Percentiles rank a stretch among this genome's conserved stretches.
phyloP scores from a whole-genome alignment of 2,797 vertebrate species.

The Diplodus puntazzo region DNA sequence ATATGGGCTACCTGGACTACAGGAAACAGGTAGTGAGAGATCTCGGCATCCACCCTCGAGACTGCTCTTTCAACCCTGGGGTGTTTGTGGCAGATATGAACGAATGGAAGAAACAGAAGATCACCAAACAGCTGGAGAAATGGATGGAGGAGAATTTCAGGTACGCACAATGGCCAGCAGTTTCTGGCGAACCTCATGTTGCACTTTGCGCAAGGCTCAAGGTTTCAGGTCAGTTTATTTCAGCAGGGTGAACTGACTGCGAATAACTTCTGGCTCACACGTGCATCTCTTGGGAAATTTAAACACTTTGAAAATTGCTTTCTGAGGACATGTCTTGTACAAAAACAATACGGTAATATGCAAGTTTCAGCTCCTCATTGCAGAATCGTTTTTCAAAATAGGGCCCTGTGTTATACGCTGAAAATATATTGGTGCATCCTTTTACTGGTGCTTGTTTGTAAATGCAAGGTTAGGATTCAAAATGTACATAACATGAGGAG shows the following conservation, averaged over 20 bases:
- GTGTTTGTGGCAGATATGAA: constrained; percentile 94
- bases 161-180: constrained; percentile 64
- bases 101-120: constrained; percentile 94
- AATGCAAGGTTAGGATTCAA: background rate
- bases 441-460: background rate
- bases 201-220: background rate
- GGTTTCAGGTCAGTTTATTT: too few species aligned
- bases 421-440: background rate
- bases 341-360: too few species aligned
- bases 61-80: constrained; percentile 97
- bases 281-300: background rate
- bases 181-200: background rate
- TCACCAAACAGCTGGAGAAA: constrained; percentile 95
- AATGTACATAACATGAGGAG: background rate
- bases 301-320: background rate
- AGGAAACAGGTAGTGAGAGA: constrained; percentile 92
- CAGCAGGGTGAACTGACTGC: too few species aligned
- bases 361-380: background rate
- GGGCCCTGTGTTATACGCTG: background rate
- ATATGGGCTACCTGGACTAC: constrained; percentile 98
- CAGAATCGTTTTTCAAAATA: background rate
- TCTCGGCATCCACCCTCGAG: constrained; percentile 93
- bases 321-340: background rate
- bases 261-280: background rate
- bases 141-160: constrained; percentile 95